Evolutionary conservation across 2,888 invertebrate species (phyloP).

Genomic region (Andricus curvator): DNA sequence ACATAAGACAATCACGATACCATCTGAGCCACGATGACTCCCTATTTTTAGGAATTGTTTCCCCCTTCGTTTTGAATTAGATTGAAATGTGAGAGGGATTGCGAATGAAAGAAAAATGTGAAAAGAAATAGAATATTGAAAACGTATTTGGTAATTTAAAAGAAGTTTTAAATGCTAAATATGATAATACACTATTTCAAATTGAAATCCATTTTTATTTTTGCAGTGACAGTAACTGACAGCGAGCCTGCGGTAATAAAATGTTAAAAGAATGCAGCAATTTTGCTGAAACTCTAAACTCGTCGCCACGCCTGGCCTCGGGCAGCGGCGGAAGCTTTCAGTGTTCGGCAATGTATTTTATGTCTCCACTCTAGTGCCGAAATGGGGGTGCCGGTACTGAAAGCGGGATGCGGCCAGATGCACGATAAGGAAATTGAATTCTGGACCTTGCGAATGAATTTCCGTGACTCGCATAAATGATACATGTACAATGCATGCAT

Average conservation of each 20-base stretch:
- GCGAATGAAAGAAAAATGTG: too few species aligned
- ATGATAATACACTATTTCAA: background rate
- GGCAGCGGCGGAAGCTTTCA: constrained; percentile 2
- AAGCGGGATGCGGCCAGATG: constrained; percentile 38
- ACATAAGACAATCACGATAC: too few species aligned
- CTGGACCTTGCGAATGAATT: constrained; percentile 39
- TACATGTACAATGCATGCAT: constrained; percentile 21
- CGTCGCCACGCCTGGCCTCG: background rate
- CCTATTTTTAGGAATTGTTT: too few species aligned
- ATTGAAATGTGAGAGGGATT: too few species aligned
- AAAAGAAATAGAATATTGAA: too few species aligned
- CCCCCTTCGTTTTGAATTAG: too few species aligned
- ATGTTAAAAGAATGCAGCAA: background rate
- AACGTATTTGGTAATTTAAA: background rate
- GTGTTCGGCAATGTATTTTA: constrained; percentile 21
- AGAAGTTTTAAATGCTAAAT: background rate
- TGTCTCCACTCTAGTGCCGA: constrained; percentile 23
- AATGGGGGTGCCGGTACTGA: constrained; percentile 10
- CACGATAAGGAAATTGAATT: constrained; percentile 39
- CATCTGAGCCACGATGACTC: too few species aligned
- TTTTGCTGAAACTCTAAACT: constrained; percentile 29
- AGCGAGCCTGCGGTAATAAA: background rate
- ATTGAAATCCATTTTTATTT: background rate
- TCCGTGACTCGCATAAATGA: constrained; percentile 38
- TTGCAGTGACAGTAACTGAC: background rate